Evolutionary conservation across 1,140 invertebrate genomes (phyloP), one percentile per base, ranked within the genome.

Genomic region (Lucilia sericata): DNA sequence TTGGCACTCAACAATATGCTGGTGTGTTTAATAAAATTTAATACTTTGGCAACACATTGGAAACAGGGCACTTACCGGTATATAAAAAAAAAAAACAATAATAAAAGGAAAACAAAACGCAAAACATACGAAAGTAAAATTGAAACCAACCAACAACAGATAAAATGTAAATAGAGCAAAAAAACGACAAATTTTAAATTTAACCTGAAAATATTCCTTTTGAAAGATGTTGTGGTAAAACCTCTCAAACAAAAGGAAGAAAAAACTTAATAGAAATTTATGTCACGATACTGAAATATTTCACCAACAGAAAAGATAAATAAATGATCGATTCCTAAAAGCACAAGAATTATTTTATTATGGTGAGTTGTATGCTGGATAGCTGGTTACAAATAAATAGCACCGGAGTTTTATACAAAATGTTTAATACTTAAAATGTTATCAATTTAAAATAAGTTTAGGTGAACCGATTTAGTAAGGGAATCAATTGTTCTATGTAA

Each of bases 11-110:
- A 47, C 42, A 47, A 42, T 76, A 76, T 76, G 25, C 34, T 76
- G 74, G 76, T 78, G 76, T 21, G 19, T 80, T 80, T 80, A 80
- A 80, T 80, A 80, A 80, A 70, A 80, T 80, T 80, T 80, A 80
- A 80, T 80, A 80, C 76, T 80, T 80, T 80, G 76, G 76, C 76
- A 80, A 47, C 76, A 80, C 76, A 80, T 80, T 80, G 76, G 42
- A 47, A 51, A 80, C 47, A 30, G 42, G 47, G 76, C 76, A 80
- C 76, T 80, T 49, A 80, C 76, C 76, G 76, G 42, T 21, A 80
- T 25, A 80, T n/a, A 8, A 80, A 9, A 21, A 5, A 19, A 8
- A 51, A 80, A 19, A 70, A 70, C n/a, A 70, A 70, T 4, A 70
- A 70, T 2, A 70, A 7, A 17, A 42, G 42, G 5, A 42, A 42